phyloP scores from a whole-genome alignment of 2,797 vertebrate species.

The Sebastes ruberrimus region DNA sequence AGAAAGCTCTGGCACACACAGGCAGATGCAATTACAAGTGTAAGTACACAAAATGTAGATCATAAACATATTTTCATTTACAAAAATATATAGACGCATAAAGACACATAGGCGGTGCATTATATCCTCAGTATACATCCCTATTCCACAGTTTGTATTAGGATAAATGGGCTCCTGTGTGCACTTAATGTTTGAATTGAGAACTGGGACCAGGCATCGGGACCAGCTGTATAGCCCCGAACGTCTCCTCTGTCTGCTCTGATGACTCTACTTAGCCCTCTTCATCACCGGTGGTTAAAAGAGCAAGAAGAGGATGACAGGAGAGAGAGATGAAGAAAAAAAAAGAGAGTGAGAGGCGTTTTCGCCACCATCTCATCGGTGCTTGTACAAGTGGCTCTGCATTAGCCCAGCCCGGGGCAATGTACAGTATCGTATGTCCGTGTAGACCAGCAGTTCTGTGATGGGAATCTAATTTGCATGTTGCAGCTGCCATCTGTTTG shows the following conservation, averaged over 20 bases:
- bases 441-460: conserved; percentile 33
- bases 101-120: not conserved
- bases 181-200: conserved; percentile 41
- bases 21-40: not conserved
- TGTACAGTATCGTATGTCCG: conserved; percentile 23
- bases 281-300: conserved; percentile 45
- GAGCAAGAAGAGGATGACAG: conserved; percentile 24
- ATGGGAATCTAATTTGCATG: conserved; percentile 45
- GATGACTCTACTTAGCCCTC: conserved; percentile 17
- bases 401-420: not conserved
- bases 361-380: not conserved
- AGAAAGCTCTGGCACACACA: conserved; percentile 10
- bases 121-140: conserved; percentile 5
- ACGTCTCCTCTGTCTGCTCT: conserved; percentile 31
- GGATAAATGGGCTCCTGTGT: conserved; percentile 25
- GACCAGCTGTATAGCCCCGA: conserved; percentile 24
- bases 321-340: conserved; percentile 25
- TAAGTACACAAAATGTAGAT: not conserved
- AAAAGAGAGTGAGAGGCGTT: not conserved
- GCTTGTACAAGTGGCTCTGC: conserved; percentile 9
- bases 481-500: conserved; percentile 51
- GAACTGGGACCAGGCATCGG: conserved; percentile 23
- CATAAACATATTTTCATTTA: not conserved
- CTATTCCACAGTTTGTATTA: conserved; percentile 9
- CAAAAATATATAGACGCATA: conserved; percentile 4